Evolutionary conservation across 2,113 vertebrate genomes (phyloP).

Genomic region (Calypte anna): DNA sequence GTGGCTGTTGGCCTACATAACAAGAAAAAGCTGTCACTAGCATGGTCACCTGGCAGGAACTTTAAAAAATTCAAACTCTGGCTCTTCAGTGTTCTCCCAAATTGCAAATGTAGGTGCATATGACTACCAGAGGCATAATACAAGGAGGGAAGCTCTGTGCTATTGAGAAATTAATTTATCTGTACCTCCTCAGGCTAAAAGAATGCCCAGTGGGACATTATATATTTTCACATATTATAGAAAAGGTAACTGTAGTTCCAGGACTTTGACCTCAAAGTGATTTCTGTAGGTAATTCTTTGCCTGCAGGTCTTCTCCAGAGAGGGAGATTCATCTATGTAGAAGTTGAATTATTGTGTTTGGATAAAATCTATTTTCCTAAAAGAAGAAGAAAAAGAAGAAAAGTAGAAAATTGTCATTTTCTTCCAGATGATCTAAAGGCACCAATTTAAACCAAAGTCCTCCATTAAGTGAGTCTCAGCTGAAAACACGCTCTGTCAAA

Average conservation of each 20-base stretch:
- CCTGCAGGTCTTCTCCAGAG: conserved; percentile 30
- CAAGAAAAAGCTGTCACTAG: neutral
- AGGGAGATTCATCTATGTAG: neutral
- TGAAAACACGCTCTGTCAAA: neutral
- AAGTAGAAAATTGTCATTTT: neutral
- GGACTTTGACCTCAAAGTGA: conserved; percentile 45
- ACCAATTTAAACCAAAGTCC: neutral
- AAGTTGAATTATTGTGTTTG: neutral
- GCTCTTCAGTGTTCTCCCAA: neutral
- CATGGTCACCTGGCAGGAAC: neutral
- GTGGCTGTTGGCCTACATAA: neutral
- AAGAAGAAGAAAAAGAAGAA: neutral
- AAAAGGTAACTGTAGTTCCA: neutral
- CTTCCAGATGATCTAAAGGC: neutral
- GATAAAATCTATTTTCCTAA: neutral
- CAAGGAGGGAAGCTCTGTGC: neutral
- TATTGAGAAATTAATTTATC: conserved; percentile 33
- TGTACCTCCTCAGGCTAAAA: conserved; percentile 8
- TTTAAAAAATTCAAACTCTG: neutral
- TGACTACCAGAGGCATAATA: neutral
- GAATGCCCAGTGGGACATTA: neutral
- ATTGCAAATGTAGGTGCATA: neutral
- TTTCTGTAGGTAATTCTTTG: conserved; percentile 49
- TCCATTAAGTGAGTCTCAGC: neutral
- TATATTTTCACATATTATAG: conserved; percentile 26